These are phyloP conservation scores for Hystrix cristata DNA, from an alignment of 2,113 vertebrate genomes.

Conservation along the genomic window DNA sequence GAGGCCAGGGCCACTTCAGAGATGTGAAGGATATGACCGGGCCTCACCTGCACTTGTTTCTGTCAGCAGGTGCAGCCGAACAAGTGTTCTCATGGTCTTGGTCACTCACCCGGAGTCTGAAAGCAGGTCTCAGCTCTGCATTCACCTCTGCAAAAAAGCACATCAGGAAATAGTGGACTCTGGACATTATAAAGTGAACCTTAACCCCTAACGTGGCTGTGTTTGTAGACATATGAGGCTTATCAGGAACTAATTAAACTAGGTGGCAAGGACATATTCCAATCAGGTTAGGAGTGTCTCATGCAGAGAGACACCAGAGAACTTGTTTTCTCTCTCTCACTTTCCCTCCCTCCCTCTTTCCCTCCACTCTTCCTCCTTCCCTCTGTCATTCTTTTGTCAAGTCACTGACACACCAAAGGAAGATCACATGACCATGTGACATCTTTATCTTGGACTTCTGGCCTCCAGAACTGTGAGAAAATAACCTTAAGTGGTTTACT, in stretches of 20 bases:
- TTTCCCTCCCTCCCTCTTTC: too few relatives aligned
- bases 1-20: background rate
- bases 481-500: background rate
- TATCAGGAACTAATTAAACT: background rate
- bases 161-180: background rate
- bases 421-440: background rate
- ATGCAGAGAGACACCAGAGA: background rate
- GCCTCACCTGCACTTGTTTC: background rate
- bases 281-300: background rate
- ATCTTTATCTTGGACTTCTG: background rate
- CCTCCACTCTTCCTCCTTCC: background rate
- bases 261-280: background rate
- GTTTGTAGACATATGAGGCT: background rate
- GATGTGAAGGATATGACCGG: fast-evolving
- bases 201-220: background rate
- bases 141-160: background rate
- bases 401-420: background rate
- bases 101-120: background rate
- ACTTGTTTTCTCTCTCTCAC: background rate
- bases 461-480: background rate
- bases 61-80: background rate
- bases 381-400: too few relatives aligned
- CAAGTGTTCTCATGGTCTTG: background rate
- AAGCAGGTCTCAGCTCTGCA: background rate
- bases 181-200: background rate